These are phyloP conservation scores for Rhimphoctona megacephalus DNA, from an alignment of 2,888 invertebrate genomes.

Conservation along the genomic window DNA sequence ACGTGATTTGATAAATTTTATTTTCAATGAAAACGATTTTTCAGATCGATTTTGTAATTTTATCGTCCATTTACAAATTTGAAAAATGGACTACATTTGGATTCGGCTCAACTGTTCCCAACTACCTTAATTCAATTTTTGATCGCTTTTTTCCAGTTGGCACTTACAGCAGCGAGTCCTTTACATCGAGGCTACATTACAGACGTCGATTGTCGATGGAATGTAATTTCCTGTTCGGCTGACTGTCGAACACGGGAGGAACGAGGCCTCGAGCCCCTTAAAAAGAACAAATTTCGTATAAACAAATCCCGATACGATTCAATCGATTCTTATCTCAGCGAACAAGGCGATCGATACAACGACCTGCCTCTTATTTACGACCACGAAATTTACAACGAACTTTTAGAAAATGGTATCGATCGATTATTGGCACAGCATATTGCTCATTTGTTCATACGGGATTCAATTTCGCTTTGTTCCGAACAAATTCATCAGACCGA, in stretches of 20 bases:
- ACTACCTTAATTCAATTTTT: neutral
- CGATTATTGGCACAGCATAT: conserved; percentile 97
- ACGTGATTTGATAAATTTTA: too few species aligned
- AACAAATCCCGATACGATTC: conserved; percentile 98
- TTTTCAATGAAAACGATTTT: too few species aligned
- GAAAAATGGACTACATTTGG: too few species aligned
- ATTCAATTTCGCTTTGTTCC: conserved; percentile 97
- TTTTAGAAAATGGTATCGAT: conserved; percentile 96
- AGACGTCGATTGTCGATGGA: conserved; percentile 99
- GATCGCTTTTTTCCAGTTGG: conserved; percentile 88
- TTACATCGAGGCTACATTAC: conserved; percentile 96
- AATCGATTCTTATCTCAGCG: conserved; percentile 98
- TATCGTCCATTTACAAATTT: too few species aligned
- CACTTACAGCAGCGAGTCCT: conserved; percentile 98
- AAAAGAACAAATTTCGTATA: conserved; percentile 92
- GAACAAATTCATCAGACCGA: conserved; percentile 98
- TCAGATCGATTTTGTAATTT: too few species aligned
- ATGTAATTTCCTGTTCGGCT: conserved; percentile 97
- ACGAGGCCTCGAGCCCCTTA: conserved; percentile 91
- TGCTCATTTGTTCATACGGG: conserved; percentile 99
- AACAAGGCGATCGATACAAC: conserved; percentile 95
- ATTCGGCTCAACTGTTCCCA: too few species aligned
- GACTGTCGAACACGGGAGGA: conserved; percentile 98
- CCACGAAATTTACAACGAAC: conserved; percentile 91
- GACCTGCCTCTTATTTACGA: conserved; percentile 97